These are phyloP conservation scores for Alentia gelatinosa DNA, from an alignment of 2,888 invertebrate genomes.

Conservation along the genomic window DNA sequence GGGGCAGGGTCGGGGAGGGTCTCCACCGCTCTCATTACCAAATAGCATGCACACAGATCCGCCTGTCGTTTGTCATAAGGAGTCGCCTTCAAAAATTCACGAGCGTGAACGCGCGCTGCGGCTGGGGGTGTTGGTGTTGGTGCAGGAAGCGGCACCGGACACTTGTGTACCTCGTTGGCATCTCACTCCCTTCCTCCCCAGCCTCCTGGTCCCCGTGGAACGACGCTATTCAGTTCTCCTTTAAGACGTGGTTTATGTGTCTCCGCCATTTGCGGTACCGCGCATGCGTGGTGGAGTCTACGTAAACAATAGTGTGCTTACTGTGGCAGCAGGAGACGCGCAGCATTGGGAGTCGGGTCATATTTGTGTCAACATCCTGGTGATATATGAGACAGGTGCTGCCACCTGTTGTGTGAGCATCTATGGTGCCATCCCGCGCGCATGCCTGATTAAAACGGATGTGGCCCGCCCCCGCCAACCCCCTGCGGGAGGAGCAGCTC, in stretches of 20 bases:
- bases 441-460: slow-evolving; percentile 47
- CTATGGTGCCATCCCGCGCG: background rate
- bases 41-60: background rate
- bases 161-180: too few species aligned
- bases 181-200: too few species aligned
- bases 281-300: background rate
- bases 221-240: background rate
- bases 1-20: background rate
- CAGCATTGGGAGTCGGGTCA: background rate
- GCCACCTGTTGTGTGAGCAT: slow-evolving; percentile 50
- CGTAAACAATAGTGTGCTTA: background rate
- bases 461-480: slow-evolving; percentile 25
- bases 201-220: too few species aligned
- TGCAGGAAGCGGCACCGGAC: background rate
- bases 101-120: background rate
- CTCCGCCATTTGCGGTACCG: background rate
- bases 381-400: slow-evolving; percentile 11
- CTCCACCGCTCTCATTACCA: background rate
- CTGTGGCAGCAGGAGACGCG: background rate
- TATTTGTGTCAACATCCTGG: slow-evolving; percentile 46
- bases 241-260: background rate
- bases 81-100: background rate
- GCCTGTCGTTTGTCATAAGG: background rate
- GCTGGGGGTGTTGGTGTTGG: background rate
- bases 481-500: background rate